Evolutionary conservation across 2,888 invertebrate species (phyloP).

Genomic region (Caenorhabditis doughertyi): DNA sequence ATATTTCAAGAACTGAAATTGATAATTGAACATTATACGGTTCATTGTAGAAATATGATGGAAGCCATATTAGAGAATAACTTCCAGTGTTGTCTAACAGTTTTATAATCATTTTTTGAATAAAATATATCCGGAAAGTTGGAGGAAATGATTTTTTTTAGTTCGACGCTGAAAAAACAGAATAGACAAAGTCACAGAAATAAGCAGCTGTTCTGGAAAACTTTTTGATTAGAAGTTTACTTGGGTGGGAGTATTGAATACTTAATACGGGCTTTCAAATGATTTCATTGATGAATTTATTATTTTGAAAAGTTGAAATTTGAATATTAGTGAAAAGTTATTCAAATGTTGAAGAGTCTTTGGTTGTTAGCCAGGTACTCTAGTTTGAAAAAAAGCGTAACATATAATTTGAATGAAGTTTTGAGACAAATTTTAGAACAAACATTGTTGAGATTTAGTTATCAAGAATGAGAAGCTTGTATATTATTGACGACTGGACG

Average conservation of each 20-base stretch:
- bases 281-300: background rate
- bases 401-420: background rate
- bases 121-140: background rate
- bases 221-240: background rate
- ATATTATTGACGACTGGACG: no score
- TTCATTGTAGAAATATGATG: slow-evolving; percentile 15
- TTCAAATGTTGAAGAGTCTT: background rate
- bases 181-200: background rate
- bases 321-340: no score
- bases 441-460: no score
- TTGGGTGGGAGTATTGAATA: background rate
- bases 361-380: background rate
- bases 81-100: background rate
- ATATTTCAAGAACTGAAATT: slow-evolving; percentile 9
- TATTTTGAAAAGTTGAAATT: background rate
- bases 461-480: no score
- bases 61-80: slow-evolving; percentile 6
- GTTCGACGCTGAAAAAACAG: background rate
- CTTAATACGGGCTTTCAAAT: no score
- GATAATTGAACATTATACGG: background rate
- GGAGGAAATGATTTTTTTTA: background rate
- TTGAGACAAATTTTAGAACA: no score
- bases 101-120: slow-evolving; percentile 9
- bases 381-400: background rate
- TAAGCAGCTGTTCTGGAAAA: background rate